phyloP scores from a whole-genome alignment of 2,888 invertebrate species.

The Rosalia funebris region DNA sequence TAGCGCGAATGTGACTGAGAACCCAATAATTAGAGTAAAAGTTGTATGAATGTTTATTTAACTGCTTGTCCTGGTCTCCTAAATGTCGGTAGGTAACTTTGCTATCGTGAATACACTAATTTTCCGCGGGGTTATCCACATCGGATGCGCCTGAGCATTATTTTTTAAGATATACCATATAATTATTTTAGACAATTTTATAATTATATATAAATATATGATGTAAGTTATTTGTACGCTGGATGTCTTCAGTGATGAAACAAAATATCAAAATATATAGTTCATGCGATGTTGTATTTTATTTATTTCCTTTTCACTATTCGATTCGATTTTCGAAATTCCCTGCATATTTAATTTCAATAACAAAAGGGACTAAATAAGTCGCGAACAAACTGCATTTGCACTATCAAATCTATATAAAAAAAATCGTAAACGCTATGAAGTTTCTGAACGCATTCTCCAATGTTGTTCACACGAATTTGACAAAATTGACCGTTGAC shows the following conservation, averaged over 20 bases:
- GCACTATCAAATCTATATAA: too few species aligned
- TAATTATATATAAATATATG: conserved; percentile 38
- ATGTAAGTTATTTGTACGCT: conserved; percentile 45
- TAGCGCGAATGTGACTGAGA: conserved; percentile 49
- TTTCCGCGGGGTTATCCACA: conserved; percentile 37
- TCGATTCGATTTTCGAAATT: too few species aligned
- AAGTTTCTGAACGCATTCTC: too few species aligned
- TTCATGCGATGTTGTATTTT: conserved; percentile 37
- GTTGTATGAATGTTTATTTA: conserved; percentile 56
- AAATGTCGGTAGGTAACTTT: conserved; percentile 51
- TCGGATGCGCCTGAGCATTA: conserved; percentile 36
- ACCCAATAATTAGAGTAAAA: conserved; percentile 37
- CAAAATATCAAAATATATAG: conserved; percentile 38
- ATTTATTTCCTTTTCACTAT: conserved; percentile 10
- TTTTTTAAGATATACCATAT: conserved; percentile 48
- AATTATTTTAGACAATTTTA: conserved; percentile 43
- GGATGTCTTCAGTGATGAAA: conserved; percentile 42
- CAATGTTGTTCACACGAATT: too few species aligned
- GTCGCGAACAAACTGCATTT: too few species aligned
- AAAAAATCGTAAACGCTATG: too few species aligned
- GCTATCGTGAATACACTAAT: conserved; percentile 27
- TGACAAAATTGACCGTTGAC: too few species aligned
- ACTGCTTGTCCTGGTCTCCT: conserved; percentile 63
- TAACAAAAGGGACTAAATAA: too few species aligned
- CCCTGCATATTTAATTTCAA: too few species aligned